Conservation (phyloP, 2,113 vertebrate genomes). For the Felis catus region F.catus_Fca126_mat1.0 CM031424.1:74571001-74571500, state of each 20-base stretch:
- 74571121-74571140: background rate
- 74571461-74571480: background rate
- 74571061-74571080: background rate
- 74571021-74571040: background rate
- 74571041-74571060: background rate
- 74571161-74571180: background rate
- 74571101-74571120: background rate
- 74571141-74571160: background rate
- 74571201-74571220: background rate
- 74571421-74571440: background rate
- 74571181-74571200: background rate
- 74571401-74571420: background rate
- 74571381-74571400: background rate
- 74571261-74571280: background rate
- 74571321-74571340: background rate
- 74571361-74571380: background rate
- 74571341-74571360: background rate
- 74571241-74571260: background rate
- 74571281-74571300: background rate
- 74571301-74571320: background rate
- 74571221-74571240: background rate
- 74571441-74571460: background rate
- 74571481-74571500: background rate
- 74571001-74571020: background rate
- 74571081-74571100: background rate